phyloP scores from a whole-genome alignment of 2,113 vertebrate genomes.

The Gobiocypris rarus region DNA sequence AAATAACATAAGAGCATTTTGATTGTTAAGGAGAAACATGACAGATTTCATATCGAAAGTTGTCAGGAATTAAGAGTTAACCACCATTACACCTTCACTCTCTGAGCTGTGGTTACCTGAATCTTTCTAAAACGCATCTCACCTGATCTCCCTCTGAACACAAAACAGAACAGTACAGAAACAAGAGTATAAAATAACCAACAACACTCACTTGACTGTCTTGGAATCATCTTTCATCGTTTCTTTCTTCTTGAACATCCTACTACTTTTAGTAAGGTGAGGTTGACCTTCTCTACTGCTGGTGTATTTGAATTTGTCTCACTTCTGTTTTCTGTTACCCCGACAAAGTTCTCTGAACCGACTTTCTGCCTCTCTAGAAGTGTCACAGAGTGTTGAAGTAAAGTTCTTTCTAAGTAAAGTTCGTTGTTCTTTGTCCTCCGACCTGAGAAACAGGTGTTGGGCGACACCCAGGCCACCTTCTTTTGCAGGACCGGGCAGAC shows the following conservation, averaged over 20 bases:
- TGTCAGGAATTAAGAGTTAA: background rate
- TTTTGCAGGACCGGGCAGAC: slow-evolving; percentile 68
- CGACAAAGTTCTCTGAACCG: background rate
- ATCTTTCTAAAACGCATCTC: slow-evolving; percentile 22
- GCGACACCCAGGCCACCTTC: slow-evolving; percentile 67
- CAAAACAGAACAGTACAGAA: background rate
- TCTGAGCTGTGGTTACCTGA: slow-evolving; percentile 5
- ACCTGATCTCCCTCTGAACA: background rate
- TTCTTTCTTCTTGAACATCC: slow-evolving; percentile 58
- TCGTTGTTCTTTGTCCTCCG: slow-evolving; percentile 62
- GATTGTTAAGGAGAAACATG: background rate
- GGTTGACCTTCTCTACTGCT: slow-evolving; percentile 31
- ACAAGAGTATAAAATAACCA: slow-evolving; percentile 13
- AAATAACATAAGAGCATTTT: background rate
- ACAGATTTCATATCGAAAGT: background rate
- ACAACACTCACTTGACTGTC: slow-evolving; percentile 41
- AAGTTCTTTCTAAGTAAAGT: too few relatives aligned
- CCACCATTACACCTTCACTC: slow-evolving; percentile 10
- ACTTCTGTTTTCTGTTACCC: background rate
- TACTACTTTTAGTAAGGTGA: slow-evolving; percentile 33
- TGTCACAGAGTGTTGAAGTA: slow-evolving; percentile 54
- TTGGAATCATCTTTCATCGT: slow-evolving; percentile 37
- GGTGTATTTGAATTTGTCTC: slow-evolving; percentile 23
- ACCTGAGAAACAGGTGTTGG: slow-evolving; percentile 73
- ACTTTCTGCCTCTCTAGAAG: slow-evolving; percentile 27